Evolutionary conservation across 2,888 invertebrate species (phyloP), one percentile per base, ranked within the genome.

Genomic region (Odontothrips loti): DNA sequence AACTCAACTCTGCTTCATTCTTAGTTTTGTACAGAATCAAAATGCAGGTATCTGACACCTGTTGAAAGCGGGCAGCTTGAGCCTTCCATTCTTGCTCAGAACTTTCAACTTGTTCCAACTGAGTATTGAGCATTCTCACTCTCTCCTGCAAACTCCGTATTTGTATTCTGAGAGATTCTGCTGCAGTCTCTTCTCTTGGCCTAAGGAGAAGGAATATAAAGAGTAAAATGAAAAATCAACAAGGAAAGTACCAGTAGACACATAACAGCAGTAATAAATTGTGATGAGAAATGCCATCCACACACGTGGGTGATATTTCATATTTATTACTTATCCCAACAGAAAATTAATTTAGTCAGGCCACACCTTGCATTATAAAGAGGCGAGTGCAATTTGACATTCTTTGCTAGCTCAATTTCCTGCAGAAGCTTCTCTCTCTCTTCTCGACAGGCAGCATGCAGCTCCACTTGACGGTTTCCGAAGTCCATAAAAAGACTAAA

Each of bases 61-160:
- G 90, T 82, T 90, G 90, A 27, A 27, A 27, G 27, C 68, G 68
- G 23, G 23, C 27, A 10, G 68, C 68, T 83, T 89, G 88, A 80
- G 90, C 88, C 82, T 91, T 91, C 80, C 91, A 84, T 83, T 90
- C 90, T 81, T 91, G 90, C 83, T 92, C 92, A 80, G 89, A 9
- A 75, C 68, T 89, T 84, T 92, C 92, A 83, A 91, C 91, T 83
- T 91, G 91, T 34, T 91, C 91, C 80, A 92, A 87, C 85, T 93
- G 90, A 82, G 89, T 87, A 83, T 90, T 91, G 10, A 92, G 89
- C 1, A 91, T 90, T 80, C 91, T 90, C 78, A 93, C 87, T 85
- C 92, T 92, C 83, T 93, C 93, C 84, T 92, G 92, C 82, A 95
- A 86, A 80, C 92, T 91, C 79, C 88, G 89, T 82, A 93, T 90